These are phyloP conservation scores for Mungos mungo DNA, from an alignment of 2,113 vertebrate species.

Conservation along the genomic window DNA sequence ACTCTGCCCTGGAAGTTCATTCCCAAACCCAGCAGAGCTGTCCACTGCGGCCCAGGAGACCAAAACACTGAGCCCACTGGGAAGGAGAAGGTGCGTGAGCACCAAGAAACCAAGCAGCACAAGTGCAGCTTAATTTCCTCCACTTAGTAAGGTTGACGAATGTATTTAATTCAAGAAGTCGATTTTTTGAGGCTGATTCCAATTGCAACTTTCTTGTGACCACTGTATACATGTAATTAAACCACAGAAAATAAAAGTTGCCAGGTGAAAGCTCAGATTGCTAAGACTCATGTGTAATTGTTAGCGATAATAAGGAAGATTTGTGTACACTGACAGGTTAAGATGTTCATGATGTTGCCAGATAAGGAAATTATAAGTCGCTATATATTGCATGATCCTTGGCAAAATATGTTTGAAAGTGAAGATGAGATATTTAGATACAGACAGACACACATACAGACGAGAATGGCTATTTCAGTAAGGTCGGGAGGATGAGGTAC, in stretches of 20 bases:
- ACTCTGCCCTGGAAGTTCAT: neutral
- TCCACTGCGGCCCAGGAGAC: neutral
- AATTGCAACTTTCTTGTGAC: neutral
- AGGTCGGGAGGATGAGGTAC: neutral
- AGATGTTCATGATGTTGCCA: neutral
- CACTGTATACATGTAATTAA: neutral
- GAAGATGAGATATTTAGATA: neutral
- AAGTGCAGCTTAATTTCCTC: neutral
- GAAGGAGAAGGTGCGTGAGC: neutral
- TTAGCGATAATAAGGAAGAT: neutral
- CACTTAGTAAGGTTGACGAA: neutral
- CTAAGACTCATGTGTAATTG: neutral
- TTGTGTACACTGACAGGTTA: neutral
- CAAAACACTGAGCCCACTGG: neutral
- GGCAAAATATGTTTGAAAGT: neutral
- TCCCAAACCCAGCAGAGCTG: neutral
- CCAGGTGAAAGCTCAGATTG: neutral
- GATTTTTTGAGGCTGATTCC: neutral
- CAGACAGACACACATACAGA: neutral
- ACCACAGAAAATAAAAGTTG: neutral
- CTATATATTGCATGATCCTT: neutral
- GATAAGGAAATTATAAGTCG: neutral
- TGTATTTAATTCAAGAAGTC: neutral
- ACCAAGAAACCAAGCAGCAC: neutral
- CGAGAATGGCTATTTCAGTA: neutral